A percentile compares a stretch with the other conserved stretches of the same genome.
phyloP scores from a whole-genome alignment of 2,113 vertebrate species.

The Engystomops pustulosus region DNA sequence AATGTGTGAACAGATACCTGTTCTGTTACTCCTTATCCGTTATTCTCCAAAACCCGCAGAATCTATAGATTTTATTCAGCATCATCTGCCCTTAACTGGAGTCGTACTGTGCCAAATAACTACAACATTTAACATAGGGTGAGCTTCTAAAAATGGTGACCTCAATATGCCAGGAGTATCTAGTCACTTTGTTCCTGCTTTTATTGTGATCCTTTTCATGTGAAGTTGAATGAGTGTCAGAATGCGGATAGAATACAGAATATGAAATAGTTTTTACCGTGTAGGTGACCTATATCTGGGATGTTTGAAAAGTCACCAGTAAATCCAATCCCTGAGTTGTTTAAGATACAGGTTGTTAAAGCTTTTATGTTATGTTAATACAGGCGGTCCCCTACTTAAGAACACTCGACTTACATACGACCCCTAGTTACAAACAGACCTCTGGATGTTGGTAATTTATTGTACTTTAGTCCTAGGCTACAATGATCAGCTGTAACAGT shows the following conservation, averaged over 20 bases:
- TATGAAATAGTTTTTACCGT: neutral
- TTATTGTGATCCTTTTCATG: neutral
- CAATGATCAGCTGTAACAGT: no score
- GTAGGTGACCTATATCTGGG: neutral
- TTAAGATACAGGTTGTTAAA: no score
- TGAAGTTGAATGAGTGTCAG: neutral
- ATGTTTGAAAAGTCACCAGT: neutral
- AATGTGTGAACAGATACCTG: neutral
- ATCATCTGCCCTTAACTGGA: neutral
- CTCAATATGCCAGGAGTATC: constrained; percentile 11
- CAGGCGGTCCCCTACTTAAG: no score
- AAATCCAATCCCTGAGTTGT: neutral
- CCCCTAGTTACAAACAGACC: no score
- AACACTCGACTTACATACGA: no score
- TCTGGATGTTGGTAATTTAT: no score
- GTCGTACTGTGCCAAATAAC: neutral
- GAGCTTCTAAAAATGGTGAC: neutral
- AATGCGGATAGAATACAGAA: neutral
- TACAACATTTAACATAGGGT: neutral
- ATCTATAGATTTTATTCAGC: neutral
- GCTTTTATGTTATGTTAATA: no score
- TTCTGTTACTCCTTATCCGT: neutral
- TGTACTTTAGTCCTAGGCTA: no score
- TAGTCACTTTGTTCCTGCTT: neutral
- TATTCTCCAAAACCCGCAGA: neutral